Evolutionary conservation across 2,888 invertebrate genomes (phyloP).

Genomic region (Tinea semifulvella): DNA sequence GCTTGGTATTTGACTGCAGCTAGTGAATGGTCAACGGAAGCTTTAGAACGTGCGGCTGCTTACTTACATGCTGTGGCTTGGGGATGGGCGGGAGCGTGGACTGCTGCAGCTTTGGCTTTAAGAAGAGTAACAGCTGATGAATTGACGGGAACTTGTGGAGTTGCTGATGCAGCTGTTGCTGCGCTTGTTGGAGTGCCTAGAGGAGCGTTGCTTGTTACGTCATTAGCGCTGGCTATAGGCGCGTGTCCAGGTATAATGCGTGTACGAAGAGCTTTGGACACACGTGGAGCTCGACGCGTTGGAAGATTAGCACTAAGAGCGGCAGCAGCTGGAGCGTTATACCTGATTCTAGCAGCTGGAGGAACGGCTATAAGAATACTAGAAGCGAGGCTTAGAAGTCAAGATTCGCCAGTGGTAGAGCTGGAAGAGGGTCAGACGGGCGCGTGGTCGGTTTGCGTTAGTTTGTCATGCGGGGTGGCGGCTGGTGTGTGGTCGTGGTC

Average conservation of each 20-base stretch:
- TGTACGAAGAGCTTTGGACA: slow-evolving; percentile 68
- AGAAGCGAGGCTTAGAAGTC: slow-evolving; percentile 59
- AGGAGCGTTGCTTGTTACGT: slow-evolving; percentile 70
- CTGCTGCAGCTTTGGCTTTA: slow-evolving; percentile 82
- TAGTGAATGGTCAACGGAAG: slow-evolving; percentile 93
- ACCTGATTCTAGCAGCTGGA: slow-evolving; percentile 75
- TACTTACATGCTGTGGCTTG: slow-evolving; percentile 89
- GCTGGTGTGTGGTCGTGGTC: slow-evolving; percentile 77
- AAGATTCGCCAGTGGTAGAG: slow-evolving; percentile 57
- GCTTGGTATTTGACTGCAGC: slow-evolving; percentile 92
- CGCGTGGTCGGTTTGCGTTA: slow-evolving; percentile 67
- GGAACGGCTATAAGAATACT: slow-evolving; percentile 77
- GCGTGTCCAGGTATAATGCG: slow-evolving; percentile 81
- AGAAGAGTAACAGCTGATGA: slow-evolving; percentile 82
- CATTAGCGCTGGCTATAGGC: slow-evolving; percentile 75
- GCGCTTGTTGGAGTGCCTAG: slow-evolving; percentile 70
- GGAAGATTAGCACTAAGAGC: slow-evolving; percentile 79
- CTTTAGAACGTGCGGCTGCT: slow-evolving; percentile 84
- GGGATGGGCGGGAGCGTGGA: slow-evolving; percentile 87
- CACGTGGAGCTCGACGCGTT: slow-evolving; percentile 72
- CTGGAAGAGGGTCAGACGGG: slow-evolving; percentile 42
- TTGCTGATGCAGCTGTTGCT: slow-evolving; percentile 67
- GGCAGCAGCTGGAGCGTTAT: slow-evolving; percentile 80
- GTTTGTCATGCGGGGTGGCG: slow-evolving; percentile 70
- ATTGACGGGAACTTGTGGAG: slow-evolving; percentile 84